A percentile compares a stretch with the other conserved stretches of the same genome.
Conservation (phyloP, 2,113 vertebrate genomes). For the Grallaria varia region DNA sequence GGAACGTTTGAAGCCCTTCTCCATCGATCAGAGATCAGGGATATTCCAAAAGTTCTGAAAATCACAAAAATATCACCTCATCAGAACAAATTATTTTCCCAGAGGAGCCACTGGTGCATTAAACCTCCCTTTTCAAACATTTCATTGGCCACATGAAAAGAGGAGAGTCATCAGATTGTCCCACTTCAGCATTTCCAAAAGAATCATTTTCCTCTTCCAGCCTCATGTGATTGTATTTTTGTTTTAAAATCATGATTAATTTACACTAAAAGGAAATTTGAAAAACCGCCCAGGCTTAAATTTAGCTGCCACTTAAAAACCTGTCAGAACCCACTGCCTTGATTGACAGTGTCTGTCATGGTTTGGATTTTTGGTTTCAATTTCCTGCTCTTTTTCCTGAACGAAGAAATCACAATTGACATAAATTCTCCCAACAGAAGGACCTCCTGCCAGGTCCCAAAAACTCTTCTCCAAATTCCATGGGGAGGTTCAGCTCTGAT, state of each 20-base stretch:
- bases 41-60: not conserved
- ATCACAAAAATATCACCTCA: not conserved
- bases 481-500: not conserved
- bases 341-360: not conserved
- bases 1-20: not conserved
- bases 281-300: not conserved
- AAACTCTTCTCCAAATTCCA: not conserved
- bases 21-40: not conserved
- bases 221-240: not conserved
- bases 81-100: not conserved
- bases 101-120: not conserved
- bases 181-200: not conserved
- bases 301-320: not conserved
- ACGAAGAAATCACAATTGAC: not conserved
- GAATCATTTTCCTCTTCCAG: not conserved
- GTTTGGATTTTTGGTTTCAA: not conserved
- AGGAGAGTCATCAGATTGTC: not conserved
- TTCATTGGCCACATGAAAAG: not conserved
- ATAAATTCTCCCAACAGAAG: not conserved
- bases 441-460: not conserved
- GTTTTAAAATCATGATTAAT: slow-evolving; percentile 39
- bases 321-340: not conserved
- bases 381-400: not conserved
- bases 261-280: slow-evolving; percentile 36
- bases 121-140: not conserved